These are phyloP conservation scores for Thermophis baileyi DNA, from an alignment of 2,113 vertebrate species.

Conservation along the genomic window DNA sequence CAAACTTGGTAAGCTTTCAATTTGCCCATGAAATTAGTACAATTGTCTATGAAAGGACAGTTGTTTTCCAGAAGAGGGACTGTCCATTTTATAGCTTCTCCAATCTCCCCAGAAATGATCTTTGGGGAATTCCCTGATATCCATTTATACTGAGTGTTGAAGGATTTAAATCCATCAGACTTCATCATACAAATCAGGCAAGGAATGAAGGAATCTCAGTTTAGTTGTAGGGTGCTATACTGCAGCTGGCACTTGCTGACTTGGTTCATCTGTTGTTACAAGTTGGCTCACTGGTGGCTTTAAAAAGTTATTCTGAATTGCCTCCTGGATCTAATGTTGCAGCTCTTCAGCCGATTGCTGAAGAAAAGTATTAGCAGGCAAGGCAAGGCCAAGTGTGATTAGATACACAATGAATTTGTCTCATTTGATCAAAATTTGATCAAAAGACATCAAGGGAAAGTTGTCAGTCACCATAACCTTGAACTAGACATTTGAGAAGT, in stretches of 20 bases:
- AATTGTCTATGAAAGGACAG: neutral
- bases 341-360: neutral
- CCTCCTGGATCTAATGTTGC: neutral
- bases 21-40: neutral
- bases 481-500: neutral
- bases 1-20: neutral
- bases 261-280: neutral
- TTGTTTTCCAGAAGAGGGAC: neutral
- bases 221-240: neutral
- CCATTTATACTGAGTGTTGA: neutral
- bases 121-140: neutral
- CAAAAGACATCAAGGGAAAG: neutral
- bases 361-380: neutral
- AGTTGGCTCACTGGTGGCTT: neutral
- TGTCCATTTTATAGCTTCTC: neutral
- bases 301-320: neutral
- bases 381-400: too few relatives aligned
- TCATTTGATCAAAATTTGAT: neutral
- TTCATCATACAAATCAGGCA: neutral
- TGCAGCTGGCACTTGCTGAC: neutral
- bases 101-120: neutral
- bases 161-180: neutral
- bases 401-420: too few relatives aligned
- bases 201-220: neutral
- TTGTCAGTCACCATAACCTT: neutral